phyloP scores from a whole-genome alignment of 2,888 invertebrate species.

The Cybosia mesomella region DNA sequence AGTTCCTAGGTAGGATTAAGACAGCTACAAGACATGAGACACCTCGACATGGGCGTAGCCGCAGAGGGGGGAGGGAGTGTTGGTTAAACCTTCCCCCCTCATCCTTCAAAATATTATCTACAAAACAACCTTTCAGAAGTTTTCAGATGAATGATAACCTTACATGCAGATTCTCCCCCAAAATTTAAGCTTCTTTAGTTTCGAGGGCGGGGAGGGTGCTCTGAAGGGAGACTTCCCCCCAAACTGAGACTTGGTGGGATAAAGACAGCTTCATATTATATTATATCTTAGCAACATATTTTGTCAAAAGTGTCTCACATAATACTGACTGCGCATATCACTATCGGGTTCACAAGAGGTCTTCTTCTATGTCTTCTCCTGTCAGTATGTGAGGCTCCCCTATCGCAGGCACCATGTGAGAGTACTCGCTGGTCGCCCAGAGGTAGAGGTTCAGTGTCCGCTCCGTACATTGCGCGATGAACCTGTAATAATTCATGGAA shows the following conservation, averaged over 20 bases:
- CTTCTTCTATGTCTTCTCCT: slow-evolving; percentile 72
- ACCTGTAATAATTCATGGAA: slow-evolving; percentile 82
- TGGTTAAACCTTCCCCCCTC: too few species aligned
- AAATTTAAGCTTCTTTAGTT: too few species aligned
- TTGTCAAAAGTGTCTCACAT: slow-evolving; percentile 5
- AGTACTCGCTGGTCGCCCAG: slow-evolving; percentile 92
- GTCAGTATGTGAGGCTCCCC: slow-evolving; percentile 80
- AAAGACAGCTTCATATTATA: too few species aligned
- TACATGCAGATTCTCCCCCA: too few species aligned
- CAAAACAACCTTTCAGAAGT: background rate
- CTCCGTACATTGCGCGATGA: slow-evolving; percentile 97
- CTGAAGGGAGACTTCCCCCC: too few species aligned
- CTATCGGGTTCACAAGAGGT: slow-evolving; percentile 60
- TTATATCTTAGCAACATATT: background rate
- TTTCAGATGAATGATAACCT: background rate
- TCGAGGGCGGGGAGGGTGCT: too few species aligned
- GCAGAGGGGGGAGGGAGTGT: too few species aligned
- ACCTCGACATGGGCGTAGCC: background rate
- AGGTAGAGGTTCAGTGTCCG: slow-evolving; percentile 95
- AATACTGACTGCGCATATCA: slow-evolving; percentile 2
- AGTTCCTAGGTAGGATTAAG: background rate
- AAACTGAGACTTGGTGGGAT: too few species aligned
- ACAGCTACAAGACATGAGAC: background rate
- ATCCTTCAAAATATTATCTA: background rate
- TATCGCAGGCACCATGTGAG: slow-evolving; percentile 90